Base-by-base conservation (phyloP, 2,888 invertebrate genomes). In the Chrysomela aeneicollis region DNA sequence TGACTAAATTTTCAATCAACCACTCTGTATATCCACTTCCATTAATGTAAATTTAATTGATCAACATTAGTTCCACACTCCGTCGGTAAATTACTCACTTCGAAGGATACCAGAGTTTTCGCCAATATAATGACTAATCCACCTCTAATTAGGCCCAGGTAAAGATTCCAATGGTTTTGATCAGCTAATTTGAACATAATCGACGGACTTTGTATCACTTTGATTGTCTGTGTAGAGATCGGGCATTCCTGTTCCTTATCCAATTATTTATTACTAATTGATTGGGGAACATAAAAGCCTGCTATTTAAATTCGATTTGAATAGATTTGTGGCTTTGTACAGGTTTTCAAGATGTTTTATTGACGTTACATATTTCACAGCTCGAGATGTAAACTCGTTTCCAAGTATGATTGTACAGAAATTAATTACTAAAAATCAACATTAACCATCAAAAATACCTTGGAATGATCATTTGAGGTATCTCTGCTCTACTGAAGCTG, bases 161-260 rank as follows among this genome's bases (percentile, higher is more conserved):
- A 79, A 70, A 77, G 78, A 79, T 79, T 79, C 80, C 77, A 66
- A 75, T 73, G 76, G 69, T 71, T 71, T 76, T 78, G 76, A 78
- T 79, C 79, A 76, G 76, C 79, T 78, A 80, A 79, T 79, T 80
- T 75, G 77, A 76, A 76, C 74, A 76, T 78, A 78, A 78, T 78
- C 76, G 72, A 73, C 66, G 69, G 55, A 62, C 57, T 57, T 57
- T 62, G 49, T 59, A 59, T 50, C 51, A 53, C 53, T 58, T 35
- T 51, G 64, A 64, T 54, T 66, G 19, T 59, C 61, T 59, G 21
- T 59, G 55, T 53, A 54, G 49, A 55, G 53, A 67, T 67, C 66
- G 59, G 52, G 51, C 57, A 52, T 63, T 58, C 63, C 64, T 55
- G 64, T 66, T 67, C 64, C 42, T 67, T 64, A 59, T 68, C 65